These are phyloP conservation scores for Nymphalis io DNA, from an alignment of 1,140 invertebrate genomes.

Conservation along the genomic window DNA sequence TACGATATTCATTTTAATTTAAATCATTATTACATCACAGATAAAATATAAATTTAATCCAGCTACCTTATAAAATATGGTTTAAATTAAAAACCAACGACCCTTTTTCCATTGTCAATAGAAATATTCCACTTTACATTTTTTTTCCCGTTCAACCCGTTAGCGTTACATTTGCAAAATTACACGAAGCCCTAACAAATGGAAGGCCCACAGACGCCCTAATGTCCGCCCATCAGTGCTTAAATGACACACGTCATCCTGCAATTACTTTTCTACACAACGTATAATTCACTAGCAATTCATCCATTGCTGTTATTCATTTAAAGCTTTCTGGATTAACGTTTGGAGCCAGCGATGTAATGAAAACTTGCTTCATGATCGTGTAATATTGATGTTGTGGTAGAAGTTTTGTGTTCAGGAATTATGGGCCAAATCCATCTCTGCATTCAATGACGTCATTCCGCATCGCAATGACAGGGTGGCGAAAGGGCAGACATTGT, in stretches of 20 bases:
- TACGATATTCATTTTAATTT: background rate
- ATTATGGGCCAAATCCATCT: conserved; percentile 76
- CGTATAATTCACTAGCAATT: background rate
- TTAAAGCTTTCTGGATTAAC: background rate
- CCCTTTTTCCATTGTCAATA: conserved; percentile 51
- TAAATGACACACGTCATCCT: conserved; percentile 74
- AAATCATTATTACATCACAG: background rate
- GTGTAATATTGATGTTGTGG: conserved; percentile 25
- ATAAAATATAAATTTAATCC: background rate
- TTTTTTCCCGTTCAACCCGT: conserved; percentile 56
- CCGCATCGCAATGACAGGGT: conserved; percentile 69
- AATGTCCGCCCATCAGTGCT: conserved; percentile 74
- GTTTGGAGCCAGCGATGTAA: conserved; percentile 39
- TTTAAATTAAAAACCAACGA: conserved; percentile 38
- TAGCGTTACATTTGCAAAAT: conserved; percentile 70
- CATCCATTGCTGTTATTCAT: conserved; percentile 45
- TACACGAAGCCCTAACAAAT: conserved; percentile 68
- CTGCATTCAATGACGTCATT: conserved; percentile 75
- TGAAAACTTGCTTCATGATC: background rate
- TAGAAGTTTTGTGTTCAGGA: conserved; percentile 59
- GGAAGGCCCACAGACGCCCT: conserved; percentile 72
- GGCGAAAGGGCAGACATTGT: conserved; percentile 68
- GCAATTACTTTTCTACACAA: conserved; percentile 52
- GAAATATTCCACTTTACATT: conserved; percentile 63
- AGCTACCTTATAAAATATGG: conserved; percentile 7